phyloP scores from a whole-genome alignment of 2,888 invertebrate genomes.

The Synergus umbraculus region DNA sequence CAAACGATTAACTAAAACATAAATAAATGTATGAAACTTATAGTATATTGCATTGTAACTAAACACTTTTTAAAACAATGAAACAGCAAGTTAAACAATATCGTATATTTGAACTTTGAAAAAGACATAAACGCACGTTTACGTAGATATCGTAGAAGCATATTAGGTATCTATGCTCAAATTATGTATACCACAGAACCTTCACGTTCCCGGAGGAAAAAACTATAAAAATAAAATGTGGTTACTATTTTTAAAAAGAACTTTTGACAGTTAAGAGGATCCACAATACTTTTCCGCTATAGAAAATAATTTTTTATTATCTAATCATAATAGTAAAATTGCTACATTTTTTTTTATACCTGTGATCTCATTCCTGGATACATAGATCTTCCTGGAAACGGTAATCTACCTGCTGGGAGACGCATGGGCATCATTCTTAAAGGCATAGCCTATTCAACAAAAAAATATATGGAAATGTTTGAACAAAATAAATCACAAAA shows the following conservation, averaged over 20 bases:
- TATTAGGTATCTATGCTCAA: background rate
- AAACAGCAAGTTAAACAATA: background rate
- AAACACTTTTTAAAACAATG: background rate
- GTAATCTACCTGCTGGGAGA: background rate
- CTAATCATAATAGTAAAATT: background rate
- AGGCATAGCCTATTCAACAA: background rate
- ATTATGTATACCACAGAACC: background rate
- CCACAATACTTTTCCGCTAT: background rate
- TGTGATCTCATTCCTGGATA: background rate
- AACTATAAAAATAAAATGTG: background rate
- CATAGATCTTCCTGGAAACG: background rate
- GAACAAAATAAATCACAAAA: background rate
- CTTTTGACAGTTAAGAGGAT: background rate
- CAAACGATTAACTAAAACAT: too few species aligned
- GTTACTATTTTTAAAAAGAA: background rate
- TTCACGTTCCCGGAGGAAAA: background rate
- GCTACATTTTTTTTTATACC: background rate
- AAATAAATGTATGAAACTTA: background rate
- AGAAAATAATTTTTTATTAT: background rate
- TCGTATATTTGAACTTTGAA: background rate
- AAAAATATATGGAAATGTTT: background rate
- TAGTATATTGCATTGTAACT: background rate
- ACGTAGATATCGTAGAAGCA: background rate
- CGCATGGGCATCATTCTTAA: background rate
- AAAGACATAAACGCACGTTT: background rate